Percentiles rank a stretch among this genome's conserved stretches.
phyloP scores from a whole-genome alignment of 2,797 vertebrate species.

The Anabacerthia variegaticeps region DNA sequence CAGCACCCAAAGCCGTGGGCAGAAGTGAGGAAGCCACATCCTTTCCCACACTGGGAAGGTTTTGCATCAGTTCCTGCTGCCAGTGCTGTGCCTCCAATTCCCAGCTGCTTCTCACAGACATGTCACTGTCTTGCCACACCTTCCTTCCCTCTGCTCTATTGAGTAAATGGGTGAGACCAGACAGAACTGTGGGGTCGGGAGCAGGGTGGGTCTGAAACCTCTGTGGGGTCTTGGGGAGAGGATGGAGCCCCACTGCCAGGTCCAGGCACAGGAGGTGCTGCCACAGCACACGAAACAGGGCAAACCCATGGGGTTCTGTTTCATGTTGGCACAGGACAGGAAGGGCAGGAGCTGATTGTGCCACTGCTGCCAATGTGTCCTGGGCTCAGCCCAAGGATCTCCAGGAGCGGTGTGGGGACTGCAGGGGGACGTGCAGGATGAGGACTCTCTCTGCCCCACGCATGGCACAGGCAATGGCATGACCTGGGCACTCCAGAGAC shows the following conservation, averaged over 20 bases:
- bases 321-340: neutral
- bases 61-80: neutral
- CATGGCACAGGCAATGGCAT: fast-evolving
- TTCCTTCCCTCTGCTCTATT: neutral
- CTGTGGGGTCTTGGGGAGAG: fast-evolving
- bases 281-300: fast-evolving
- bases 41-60: fast-evolving
- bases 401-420: fast-evolving
- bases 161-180: neutral
- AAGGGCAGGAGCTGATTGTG: neutral
- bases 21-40: neutral
- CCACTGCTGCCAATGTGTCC: fast-evolving
- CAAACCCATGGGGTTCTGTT: fast-evolving
- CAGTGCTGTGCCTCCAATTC: neutral
- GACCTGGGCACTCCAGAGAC: neutral
- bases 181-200: neutral
- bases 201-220: neutral
- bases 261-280: neutral
- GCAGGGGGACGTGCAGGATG: fast-evolving
- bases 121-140: fast-evolving
- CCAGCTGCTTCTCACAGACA: neutral
- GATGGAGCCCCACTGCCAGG: neutral
- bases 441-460: neutral
- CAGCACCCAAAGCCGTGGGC: no score
- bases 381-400: neutral